phyloP scores from a whole-genome alignment of 2,797 vertebrate genomes.

The Catamblyrhynchus diadema region DNA sequence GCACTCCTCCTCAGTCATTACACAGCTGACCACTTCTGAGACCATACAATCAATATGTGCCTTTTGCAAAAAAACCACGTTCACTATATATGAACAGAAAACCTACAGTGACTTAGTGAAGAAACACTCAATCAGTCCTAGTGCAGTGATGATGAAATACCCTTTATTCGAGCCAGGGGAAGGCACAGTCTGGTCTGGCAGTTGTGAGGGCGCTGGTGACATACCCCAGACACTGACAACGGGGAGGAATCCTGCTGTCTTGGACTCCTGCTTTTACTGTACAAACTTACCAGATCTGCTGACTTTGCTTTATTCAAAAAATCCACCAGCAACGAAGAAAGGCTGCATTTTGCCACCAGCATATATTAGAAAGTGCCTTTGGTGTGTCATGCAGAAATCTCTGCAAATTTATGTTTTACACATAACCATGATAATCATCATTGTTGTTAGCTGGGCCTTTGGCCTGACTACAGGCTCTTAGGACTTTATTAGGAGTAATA shows the following conservation, averaged over 20 bases:
- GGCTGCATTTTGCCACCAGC: neutral
- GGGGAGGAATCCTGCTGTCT: neutral
- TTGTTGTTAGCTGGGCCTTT: neutral
- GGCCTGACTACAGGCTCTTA: neutral
- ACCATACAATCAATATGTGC: neutral
- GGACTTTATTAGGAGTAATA: neutral
- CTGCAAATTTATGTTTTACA: neutral
- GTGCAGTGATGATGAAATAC: neutral
- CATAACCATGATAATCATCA: no score
- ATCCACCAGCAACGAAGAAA: neutral
- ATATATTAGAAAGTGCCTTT: neutral
- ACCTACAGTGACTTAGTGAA: neutral
- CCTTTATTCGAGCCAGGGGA: rapidly evolving
- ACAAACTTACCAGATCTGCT: neutral
- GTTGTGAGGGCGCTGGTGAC: neutral
- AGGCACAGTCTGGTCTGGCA: neutral
- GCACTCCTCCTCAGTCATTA: neutral
- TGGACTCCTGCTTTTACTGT: neutral
- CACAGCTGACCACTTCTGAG: neutral
- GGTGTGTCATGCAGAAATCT: neutral
- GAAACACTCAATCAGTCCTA: neutral
- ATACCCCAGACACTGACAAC: rapidly evolving
- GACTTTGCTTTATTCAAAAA: neutral
- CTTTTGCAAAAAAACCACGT: neutral
- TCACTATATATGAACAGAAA: neutral